Base-by-base conservation (phyloP, 2,888 invertebrate species). In the Orthosia incerta region DNA sequence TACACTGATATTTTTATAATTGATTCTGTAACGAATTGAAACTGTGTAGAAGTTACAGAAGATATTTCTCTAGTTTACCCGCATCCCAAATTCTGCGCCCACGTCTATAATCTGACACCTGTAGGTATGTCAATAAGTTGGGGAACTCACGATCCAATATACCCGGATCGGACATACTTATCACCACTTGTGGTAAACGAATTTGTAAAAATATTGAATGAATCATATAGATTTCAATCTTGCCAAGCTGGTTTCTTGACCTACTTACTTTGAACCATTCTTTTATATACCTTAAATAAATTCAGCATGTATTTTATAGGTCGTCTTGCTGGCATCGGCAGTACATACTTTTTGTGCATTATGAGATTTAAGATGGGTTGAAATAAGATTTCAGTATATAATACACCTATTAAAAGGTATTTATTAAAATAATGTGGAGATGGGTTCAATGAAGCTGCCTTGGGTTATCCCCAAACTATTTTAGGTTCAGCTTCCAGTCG, bases 351-450 rank as follows among this genome's bases (percentile, higher is more conserved):
- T 53, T 65, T 13, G 20, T 31, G 0, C 53, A 13, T 64, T 59
- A 59, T 59, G 18, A n/a, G 16, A n/a, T n/a, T 0, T 16, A 59
- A 57, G 31, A 66, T 46, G 16, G 7, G 15, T 1, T 45, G 13
- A 15, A 39, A 48, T 39, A 65, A n/a, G 13, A 73, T 59, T 16
- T 46, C 65, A 16, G 15, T 56, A 7, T n/a, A 51, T 69, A 71
- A 13, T n/a, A 51, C 76, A 71, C 46, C 55, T 71, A 71, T 60
- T 15, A 4, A 15, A n/a, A 16, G 13, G 23, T 51, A 57, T 57
- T 65, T 18, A 73, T 64, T 50, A 46, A 56, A 50, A 56, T 50
- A n/a, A 68, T 15, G 18, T 53, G 16, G 45, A 45, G 55, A 71
- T 60, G 18, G 23, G 15, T 60, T 46, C 31, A 31, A 31, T 31